phyloP scores from a whole-genome alignment of 23 tunicate genomes.

The Botrylloides violaceus region DNA sequence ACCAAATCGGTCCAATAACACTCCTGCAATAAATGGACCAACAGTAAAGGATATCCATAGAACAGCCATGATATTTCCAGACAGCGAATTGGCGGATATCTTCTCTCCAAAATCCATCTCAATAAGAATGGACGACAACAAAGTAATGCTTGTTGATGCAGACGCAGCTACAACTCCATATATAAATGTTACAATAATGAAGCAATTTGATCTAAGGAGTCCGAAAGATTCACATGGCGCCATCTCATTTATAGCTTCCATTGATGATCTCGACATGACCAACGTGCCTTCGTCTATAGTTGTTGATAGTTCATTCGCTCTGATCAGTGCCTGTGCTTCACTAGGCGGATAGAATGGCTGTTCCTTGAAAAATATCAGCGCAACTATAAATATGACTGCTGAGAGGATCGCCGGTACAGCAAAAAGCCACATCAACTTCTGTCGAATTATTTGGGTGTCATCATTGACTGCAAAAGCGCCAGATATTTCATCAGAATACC shows the following conservation, averaged over 20 bases:
- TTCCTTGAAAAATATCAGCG: constrained; percentile 17
- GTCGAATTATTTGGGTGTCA: not conserved
- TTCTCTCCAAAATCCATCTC: not conserved
- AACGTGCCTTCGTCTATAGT: not conserved
- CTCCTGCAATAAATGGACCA: constrained; percentile 45
- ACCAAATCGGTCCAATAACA: constrained; percentile 21
- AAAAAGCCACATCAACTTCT: constrained; percentile 30
- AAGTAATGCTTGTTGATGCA: constrained; percentile 46
- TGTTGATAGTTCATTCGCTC: not conserved
- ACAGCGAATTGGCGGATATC: constrained; percentile 10
- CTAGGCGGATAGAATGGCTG: constrained; percentile 38
- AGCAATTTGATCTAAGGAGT: constrained; percentile 13
- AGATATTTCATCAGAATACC: not conserved
- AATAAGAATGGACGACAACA: constrained; percentile 36
- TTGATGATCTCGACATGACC: constrained; percentile 13
- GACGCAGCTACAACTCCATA: constrained; percentile 56
- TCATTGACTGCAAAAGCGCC: not conserved
- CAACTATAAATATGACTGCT: constrained; percentile 15
- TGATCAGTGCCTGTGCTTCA: constrained; percentile 22
- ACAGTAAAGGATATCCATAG: constrained; percentile 33
- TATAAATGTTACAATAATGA: constrained; percentile 30
- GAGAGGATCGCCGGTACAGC: constrained; percentile 29
- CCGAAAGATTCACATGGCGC: not conserved
- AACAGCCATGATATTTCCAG: constrained; percentile 37
- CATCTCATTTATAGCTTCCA: constrained; percentile 1